These are phyloP conservation scores for Leptobrachium leishanense DNA, from an alignment of 2,113 vertebrate genomes.

Conservation along the genomic window DNA sequence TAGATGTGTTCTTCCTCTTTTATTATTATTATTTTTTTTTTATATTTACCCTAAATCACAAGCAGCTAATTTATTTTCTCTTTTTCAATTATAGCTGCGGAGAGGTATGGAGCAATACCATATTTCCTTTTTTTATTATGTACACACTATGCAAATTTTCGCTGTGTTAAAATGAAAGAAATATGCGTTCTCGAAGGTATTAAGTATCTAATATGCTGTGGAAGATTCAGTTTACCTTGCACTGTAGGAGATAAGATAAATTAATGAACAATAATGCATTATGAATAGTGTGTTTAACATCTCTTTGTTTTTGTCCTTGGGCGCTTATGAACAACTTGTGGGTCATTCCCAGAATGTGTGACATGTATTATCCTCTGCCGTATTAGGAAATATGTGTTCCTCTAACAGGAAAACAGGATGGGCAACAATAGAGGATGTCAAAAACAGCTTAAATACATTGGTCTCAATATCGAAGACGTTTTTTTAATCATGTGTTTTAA, in stretches of 20 bases:
- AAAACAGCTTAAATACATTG: slow-evolving; percentile 1
- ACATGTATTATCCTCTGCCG: slow-evolving; percentile 20
- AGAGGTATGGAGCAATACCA: slow-evolving; percentile 44
- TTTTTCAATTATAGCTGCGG: slow-evolving; percentile 48
- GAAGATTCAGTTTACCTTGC: slow-evolving; percentile 47
- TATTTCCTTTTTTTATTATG: slow-evolving; percentile 49
- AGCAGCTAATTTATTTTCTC: slow-evolving; percentile 48
- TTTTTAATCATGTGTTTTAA: neutral
- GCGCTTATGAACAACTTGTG: slow-evolving; percentile 16
- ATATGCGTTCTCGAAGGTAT: slow-evolving; percentile 47
- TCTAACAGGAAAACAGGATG: slow-evolving; percentile 4
- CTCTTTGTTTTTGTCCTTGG: slow-evolving; percentile 42
- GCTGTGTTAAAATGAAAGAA: slow-evolving; percentile 46
- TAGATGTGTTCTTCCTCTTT: slow-evolving; percentile 30
- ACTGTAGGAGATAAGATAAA: slow-evolving; percentile 47
- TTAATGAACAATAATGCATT: slow-evolving; percentile 49
- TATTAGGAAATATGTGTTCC: slow-evolving; percentile 18
- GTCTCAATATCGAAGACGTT: neutral
- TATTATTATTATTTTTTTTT: neutral
- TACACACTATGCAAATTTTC: slow-evolving; percentile 46
- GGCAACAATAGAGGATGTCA: neutral
- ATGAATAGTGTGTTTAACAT: slow-evolving; percentile 47
- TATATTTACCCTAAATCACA: slow-evolving; percentile 45
- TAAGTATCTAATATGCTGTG: slow-evolving; percentile 42
- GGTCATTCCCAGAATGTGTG: slow-evolving; percentile 43